Conservation (phyloP, 35 echinoderm and acorn worm species). For the Lytechinus pictus region DNA sequence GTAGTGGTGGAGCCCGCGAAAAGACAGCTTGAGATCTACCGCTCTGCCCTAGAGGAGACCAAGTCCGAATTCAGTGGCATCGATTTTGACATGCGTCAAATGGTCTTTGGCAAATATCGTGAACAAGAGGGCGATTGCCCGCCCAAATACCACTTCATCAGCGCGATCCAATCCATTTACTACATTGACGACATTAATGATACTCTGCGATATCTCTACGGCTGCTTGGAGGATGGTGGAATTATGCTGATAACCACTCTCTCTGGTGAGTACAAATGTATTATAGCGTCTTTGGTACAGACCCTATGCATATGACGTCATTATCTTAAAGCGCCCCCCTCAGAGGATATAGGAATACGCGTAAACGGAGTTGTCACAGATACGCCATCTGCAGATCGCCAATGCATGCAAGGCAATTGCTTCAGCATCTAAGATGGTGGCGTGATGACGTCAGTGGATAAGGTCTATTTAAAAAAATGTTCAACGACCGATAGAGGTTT, state of each 20-base stretch:
- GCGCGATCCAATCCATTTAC: conserved; percentile 81
- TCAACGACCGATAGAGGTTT: no score
- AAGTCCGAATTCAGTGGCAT: conserved; percentile 34
- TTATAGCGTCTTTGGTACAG: conserved; percentile 42
- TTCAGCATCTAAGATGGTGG: no score
- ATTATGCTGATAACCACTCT: conserved; percentile 49
- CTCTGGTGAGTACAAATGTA: conserved; percentile 32
- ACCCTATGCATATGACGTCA: no score
- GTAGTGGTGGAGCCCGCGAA: conserved; percentile 66
- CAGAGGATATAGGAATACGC: no score
- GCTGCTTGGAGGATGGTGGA: conserved; percentile 66
- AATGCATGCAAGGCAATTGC: no score
- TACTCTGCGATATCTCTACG: conserved; percentile 60
- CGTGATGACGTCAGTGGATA: no score
- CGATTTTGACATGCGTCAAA: conserved; percentile 59
- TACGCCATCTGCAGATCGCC: no score
- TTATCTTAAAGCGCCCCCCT: no score
- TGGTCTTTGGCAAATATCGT: conserved; percentile 49
- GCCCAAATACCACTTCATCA: conserved; percentile 75
- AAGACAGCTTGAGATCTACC: conserved; percentile 55
- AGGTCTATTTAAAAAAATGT: no score
- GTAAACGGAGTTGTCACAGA: no score
- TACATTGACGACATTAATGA: conserved; percentile 49
- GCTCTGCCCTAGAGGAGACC: conserved; percentile 27
- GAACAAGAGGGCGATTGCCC: neutral